phyloP scores from a whole-genome alignment of 2,113 vertebrate species.

The Triplophysa dalaica region DNA sequence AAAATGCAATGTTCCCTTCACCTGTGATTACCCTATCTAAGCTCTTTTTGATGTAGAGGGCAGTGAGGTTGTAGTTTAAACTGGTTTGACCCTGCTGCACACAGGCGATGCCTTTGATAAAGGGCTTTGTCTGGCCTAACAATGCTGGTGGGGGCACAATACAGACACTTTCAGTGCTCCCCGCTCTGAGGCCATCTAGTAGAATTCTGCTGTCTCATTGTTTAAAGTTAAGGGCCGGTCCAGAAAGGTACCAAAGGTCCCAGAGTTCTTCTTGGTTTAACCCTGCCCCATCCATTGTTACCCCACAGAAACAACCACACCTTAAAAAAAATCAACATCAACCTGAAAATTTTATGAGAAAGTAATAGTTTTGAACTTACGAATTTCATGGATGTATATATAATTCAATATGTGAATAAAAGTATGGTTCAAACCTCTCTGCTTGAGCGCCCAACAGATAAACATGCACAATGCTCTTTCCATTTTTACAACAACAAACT shows the following conservation, averaged over 20 bases:
- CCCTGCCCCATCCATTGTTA: background rate
- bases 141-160: conserved; percentile 52
- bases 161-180: conserved; percentile 25
- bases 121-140: conserved; percentile 53
- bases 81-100: conserved; percentile 47
- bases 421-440: too few species aligned
- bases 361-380: background rate
- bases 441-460: too few species aligned
- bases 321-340: background rate
- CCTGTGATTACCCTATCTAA: background rate
- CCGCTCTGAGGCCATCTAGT: conserved; percentile 8
- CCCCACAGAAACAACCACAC: background rate
- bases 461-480: too few species aligned
- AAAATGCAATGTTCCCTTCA: background rate
- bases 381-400: too few species aligned
- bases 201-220: conserved; percentile 34
- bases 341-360: background rate
- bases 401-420: too few species aligned
- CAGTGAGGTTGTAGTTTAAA: conserved; percentile 19
- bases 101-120: conserved; percentile 53
- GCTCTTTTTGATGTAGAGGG: conserved; percentile 9
- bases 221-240: conserved; percentile 15
- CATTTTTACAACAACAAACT: too few species aligned
- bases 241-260: conserved; percentile 13
- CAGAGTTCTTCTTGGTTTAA: conserved; percentile 9